Conservation (phyloP, 2,113 vertebrate genomes). For the Motacilla tschutschensis region DNA sequence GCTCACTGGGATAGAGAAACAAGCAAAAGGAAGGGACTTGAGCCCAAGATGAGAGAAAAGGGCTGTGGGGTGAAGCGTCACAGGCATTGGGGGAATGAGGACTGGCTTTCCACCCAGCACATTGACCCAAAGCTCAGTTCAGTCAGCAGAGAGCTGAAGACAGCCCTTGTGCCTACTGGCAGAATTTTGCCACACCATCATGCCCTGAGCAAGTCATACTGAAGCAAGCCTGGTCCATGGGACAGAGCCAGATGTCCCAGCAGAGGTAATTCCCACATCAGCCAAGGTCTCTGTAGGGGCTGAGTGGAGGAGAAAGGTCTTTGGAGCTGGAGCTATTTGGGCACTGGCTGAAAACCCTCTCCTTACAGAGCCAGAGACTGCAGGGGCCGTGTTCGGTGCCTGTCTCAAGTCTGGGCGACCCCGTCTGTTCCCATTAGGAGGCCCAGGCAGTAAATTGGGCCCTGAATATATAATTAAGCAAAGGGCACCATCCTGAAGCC, state of each 20-base stretch:
- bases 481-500: slow-evolving; percentile 62
- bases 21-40: background rate
- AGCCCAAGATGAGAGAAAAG: background rate
- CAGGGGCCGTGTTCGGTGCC: background rate
- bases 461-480: slow-evolving; percentile 67
- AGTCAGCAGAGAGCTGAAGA: background rate
- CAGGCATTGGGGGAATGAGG: background rate
- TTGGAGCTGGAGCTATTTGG: background rate
- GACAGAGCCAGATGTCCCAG: background rate
- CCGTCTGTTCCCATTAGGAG: slow-evolving; percentile 54
- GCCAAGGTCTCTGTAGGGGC: background rate
- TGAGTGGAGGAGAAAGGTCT: slow-evolving; percentile 5
- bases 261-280: background rate
- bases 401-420: slow-evolving; percentile 48
- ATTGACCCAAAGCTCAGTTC: accelerated
- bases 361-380: background rate
- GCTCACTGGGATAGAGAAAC: background rate
- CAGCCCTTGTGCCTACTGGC: background rate
- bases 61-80: background rate
- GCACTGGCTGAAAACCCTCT: slow-evolving; percentile 7
- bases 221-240: background rate
- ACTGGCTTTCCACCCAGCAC: background rate
- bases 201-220: background rate
- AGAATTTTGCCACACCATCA: background rate
- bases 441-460: slow-evolving; percentile 52